phyloP scores from a whole-genome alignment of 2,888 invertebrate genomes.

The Halocaridina rubra region DNA sequence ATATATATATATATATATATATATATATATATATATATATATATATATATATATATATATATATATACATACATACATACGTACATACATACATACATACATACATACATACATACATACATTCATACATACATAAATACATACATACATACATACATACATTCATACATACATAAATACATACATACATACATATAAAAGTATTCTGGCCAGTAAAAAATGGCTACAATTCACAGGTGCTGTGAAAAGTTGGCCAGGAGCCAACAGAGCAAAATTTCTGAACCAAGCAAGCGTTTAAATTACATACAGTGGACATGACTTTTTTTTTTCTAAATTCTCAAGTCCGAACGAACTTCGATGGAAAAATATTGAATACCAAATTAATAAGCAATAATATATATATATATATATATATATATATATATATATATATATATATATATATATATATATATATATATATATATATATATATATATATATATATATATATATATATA shows the following conservation, averaged over 20 bases:
- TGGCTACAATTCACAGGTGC: too few relatives aligned
- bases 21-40: neutral
- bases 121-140: neutral
- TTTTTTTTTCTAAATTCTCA: too few relatives aligned
- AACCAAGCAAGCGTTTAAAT: too few relatives aligned
- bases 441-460: neutral
- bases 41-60: neutral
- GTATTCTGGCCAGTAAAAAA: too few relatives aligned
- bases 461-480: conserved; percentile 7
- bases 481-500: conserved; percentile 30
- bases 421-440: conserved; percentile 4
- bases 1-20: neutral
- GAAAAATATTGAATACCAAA: too few relatives aligned
- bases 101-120: neutral
- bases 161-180: neutral
- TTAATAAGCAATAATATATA: too few relatives aligned
- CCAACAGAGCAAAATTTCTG: too few relatives aligned
- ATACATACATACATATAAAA: neutral
- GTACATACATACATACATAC: neutral
- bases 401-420: neutral
- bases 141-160: neutral
- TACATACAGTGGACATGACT: too few relatives aligned
- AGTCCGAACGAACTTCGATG: too few relatives aligned
- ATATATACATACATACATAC: neutral
- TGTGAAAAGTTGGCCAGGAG: too few relatives aligned